A percentile compares a stretch with the other conserved stretches of the same genome.
Evolutionary conservation across 64 coral and sea anemone genomes (phyloP).

Genomic region (Anthopleura sola): DNA sequence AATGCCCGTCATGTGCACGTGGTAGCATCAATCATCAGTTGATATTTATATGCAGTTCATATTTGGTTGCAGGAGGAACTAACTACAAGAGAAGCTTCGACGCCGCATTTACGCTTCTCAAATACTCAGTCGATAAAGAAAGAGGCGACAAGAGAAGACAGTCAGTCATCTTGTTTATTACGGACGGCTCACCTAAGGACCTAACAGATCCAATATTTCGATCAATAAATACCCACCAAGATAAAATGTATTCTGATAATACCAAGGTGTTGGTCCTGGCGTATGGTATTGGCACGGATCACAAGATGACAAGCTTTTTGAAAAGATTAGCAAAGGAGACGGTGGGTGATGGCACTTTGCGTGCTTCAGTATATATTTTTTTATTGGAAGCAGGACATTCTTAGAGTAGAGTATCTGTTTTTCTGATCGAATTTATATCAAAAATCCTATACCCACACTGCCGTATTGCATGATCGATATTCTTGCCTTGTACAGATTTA

Average conservation of each 20-base stretch:
- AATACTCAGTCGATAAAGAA: slow-evolving; percentile 23
- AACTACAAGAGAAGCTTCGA: slow-evolving; percentile 52
- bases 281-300: not conserved
- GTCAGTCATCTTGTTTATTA: slow-evolving; percentile 60
- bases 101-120: slow-evolving; percentile 51
- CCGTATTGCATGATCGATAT: not conserved
- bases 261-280: slow-evolving; percentile 12
- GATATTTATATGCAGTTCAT: too few species aligned
- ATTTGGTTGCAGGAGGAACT: slow-evolving; percentile 46
- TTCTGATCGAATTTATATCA: too few species aligned
- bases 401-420: too few species aligned
- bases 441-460: too few species aligned
- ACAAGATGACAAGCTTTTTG: slow-evolving; percentile 23
- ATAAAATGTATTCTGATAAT: not conserved
- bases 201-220: not conserved
- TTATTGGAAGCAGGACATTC: too few species aligned
- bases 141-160: not conserved
- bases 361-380: not conserved
- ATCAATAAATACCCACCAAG: not conserved
- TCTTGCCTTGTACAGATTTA: not conserved
- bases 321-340: slow-evolving; percentile 5
- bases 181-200: slow-evolving; percentile 35
- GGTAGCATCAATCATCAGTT: not conserved
- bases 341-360: not conserved
- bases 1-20: not conserved